A percentile compares a stretch with the other conserved stretches of the same genome.
phyloP scores from a whole-genome alignment of 2,888 invertebrate species.

The Megalurothrips usitatus region DNA sequence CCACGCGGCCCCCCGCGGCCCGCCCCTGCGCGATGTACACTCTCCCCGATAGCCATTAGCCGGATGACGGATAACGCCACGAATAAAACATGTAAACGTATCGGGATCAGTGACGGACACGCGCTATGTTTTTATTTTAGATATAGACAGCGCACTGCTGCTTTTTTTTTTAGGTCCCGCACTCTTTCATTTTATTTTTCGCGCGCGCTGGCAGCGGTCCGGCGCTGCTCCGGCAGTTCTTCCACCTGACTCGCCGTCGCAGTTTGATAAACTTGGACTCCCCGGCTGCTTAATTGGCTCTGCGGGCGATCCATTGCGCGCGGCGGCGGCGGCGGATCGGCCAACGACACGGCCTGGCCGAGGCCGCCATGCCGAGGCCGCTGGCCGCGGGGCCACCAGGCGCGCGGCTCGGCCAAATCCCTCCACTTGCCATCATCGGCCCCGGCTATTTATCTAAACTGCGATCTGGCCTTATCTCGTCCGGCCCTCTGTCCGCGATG shows the following conservation, averaged over 20 bases:
- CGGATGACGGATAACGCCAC: too few species aligned
- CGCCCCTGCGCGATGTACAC: too few species aligned
- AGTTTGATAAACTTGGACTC: slow-evolving; percentile 19
- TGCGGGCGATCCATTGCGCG: slow-evolving; percentile 10
- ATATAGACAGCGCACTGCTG: too few species aligned
- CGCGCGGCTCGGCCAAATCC: neutral
- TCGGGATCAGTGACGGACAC: too few species aligned
- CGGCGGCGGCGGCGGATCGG: neutral
- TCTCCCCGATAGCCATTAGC: too few species aligned
- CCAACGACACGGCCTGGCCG: neutral
- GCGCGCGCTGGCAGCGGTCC: too few species aligned
- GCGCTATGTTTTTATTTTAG: too few species aligned
- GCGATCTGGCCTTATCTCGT: slow-evolving; percentile 2
- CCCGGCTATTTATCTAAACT: slow-evolving; percentile 10
- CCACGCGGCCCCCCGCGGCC: too few species aligned
- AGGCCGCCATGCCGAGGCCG: neutral
- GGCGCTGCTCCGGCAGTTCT: neutral
- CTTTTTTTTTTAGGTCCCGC: too few species aligned
- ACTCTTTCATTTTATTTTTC: too few species aligned
- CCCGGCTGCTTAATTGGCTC: slow-evolving; percentile 6
- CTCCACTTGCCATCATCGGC: neutral
- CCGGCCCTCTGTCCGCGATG: neutral
- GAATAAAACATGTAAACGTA: too few species aligned
- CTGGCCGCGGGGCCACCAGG: neutral
- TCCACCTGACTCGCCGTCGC: slow-evolving; percentile 10